Base-by-base conservation (phyloP, 1,140 invertebrate species). In the Venturia canescens region DNA sequence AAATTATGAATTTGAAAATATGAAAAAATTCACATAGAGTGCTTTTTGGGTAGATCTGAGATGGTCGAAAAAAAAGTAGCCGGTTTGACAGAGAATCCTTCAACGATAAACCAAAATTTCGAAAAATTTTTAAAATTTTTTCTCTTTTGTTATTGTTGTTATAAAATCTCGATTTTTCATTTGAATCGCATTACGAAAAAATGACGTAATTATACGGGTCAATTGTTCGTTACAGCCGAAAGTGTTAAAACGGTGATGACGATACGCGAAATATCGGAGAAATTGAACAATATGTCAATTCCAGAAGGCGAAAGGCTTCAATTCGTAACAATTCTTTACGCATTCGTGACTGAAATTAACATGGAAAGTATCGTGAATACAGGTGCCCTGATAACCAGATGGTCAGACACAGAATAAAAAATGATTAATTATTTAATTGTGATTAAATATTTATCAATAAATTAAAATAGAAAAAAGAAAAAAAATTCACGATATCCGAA, bases 211-310 rank as follows among this genome's bases (percentile, higher is more conserved):
- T n/a, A 63, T 53, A 71, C 31, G 34, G 18, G 27, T 44, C 38
- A 27, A 79, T 66, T 69, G 71, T 77, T 70, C 57, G 38, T 85
- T 86, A n/a, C 44, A 93, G 92, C 89, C 38, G 89, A 88, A 57
- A 88, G 85, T 15, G 92, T 93, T 15, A 91, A 84, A 0, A 90
- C 84, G 5, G 84, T 91, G 9, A 93, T 93, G 92, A 92, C 90
- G 6, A 90, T 92, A 26, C 78, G 88, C 16, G 84, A 91, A 70
- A 90, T 93, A n/a, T 87, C 89, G 5, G 78, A 89, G 21, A 90
- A 85, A 82, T 77, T 91, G 26, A 90, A 90, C 38, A 77, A 38
- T 67, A 82, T 80, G 13, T 7, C 26, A 9, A 74, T 15, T 9
- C 38, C 44, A 7, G 78, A 81, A 9, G 79, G 75, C 13, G 84